phyloP scores from a whole-genome alignment of 2,113 vertebrate genomes.

The Albula glossodonta region DNA sequence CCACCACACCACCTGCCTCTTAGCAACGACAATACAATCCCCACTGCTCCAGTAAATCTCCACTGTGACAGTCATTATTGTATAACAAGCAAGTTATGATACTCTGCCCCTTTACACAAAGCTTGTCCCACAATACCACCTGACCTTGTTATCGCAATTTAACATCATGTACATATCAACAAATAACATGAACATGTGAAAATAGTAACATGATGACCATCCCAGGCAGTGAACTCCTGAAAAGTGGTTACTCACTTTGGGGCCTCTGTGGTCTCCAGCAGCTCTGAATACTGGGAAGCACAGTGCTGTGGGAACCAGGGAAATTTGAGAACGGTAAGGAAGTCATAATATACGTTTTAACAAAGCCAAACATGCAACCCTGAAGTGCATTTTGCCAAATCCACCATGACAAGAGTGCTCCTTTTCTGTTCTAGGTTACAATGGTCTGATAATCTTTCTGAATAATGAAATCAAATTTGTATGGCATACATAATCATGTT shows the following conservation, averaged over 20 bases:
- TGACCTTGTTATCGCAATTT: too few species aligned
- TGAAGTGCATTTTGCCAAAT: neutral
- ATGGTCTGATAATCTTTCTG: neutral
- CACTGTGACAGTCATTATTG: too few species aligned
- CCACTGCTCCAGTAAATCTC: too few species aligned
- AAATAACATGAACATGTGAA: too few species aligned
- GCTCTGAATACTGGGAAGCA: slow-evolving; percentile 97
- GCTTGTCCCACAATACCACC: too few species aligned
- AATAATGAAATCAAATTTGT: neutral
- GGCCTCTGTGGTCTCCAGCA: slow-evolving; percentile 95
- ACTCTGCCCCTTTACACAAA: too few species aligned
- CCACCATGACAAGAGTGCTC: neutral
- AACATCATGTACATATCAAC: too few species aligned
- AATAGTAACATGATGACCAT: too few species aligned
- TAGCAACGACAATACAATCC: too few species aligned
- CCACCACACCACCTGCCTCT: neutral
- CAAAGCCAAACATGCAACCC: too few species aligned
- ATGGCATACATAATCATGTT: too few species aligned
- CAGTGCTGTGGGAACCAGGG: slow-evolving; percentile 81
- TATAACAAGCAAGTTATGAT: too few species aligned
- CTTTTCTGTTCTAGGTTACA: neutral
- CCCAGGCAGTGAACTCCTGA: neutral
- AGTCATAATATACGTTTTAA: neutral
- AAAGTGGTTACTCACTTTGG: slow-evolving; percentile 83
- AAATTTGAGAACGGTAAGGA: slow-evolving; percentile 44